phyloP scores from a whole-genome alignment of 1,140 invertebrate genomes.

The Trichogramma pretiosum region DNA sequence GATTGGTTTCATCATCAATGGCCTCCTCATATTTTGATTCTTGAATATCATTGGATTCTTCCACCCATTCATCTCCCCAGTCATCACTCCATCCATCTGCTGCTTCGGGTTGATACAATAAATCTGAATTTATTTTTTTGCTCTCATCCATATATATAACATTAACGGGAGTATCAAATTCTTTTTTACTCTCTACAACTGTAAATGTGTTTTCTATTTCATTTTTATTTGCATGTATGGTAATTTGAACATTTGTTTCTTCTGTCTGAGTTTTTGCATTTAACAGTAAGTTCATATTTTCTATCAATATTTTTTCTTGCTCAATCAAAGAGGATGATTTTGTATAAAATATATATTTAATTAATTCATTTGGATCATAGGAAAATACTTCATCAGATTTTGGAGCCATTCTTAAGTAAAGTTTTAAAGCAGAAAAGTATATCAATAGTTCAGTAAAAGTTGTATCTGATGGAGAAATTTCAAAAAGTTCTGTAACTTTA shows the following conservation, averaged over 20 bases:
- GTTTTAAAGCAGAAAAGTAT: conserved; percentile 37
- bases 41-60: conserved; percentile 4
- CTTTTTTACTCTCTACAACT: no score
- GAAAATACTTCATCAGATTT: conserved; percentile 25
- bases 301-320: conserved; percentile 20
- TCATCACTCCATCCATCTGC: conserved; percentile 9
- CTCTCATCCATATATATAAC: no score
- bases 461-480: conserved; percentile 27
- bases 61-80: conserved; percentile 10
- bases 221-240: no score
- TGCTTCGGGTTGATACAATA: conserved; percentile 1
- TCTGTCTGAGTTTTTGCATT: neutral
- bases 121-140: no score
- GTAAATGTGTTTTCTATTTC: no score
- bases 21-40: neutral
- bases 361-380: conserved; percentile 32
- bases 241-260: neutral
- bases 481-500: conserved; percentile 28
- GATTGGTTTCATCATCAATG: neutral
- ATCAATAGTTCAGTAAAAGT: conserved; percentile 32
- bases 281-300: conserved; percentile 11
- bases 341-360: conserved; percentile 21
- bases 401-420: conserved; percentile 23
- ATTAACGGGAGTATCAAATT: no score
- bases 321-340: no score